Evolutionary conservation across 2,888 invertebrate species (phyloP).

Genomic region (Shargacucullia verbasci): DNA sequence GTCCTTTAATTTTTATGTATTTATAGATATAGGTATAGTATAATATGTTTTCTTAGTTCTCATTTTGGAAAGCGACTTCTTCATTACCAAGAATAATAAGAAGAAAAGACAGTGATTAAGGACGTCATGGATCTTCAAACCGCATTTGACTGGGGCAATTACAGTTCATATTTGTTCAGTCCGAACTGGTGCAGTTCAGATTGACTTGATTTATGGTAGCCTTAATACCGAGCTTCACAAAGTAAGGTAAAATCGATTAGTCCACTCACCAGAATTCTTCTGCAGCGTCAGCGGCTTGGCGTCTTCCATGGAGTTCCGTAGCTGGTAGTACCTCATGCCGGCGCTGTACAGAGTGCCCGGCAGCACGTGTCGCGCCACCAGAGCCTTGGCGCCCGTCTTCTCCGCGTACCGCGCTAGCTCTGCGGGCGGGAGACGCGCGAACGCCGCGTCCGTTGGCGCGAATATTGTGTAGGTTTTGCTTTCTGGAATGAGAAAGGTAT

Average conservation of each 20-base stretch:
- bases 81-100: no score
- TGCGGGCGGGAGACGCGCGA: slow-evolving; percentile 90
- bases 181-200: no score
- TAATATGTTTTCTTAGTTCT: no score
- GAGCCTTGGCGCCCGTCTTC: slow-evolving; percentile 91
- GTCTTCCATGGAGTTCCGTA: slow-evolving; percentile 93
- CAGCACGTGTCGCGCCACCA: slow-evolving; percentile 93
- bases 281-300: slow-evolving; percentile 94
- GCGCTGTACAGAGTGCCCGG: slow-evolving; percentile 95
- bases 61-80: no score
- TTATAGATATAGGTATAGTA: no score
- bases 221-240: no score
- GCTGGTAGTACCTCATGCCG: slow-evolving; percentile 96
- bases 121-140: no score
- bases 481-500: slow-evolving; percentile 86
- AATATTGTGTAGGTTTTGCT: slow-evolving; percentile 95
- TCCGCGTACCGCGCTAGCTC: slow-evolving; percentile 90
- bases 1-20: no score
- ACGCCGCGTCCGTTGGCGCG: slow-evolving; percentile 95
- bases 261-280: slow-evolving; percentile 92
- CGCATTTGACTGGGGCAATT: no score
- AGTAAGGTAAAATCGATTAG: neutral
- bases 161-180: no score
- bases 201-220: no score
- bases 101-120: no score